A percentile compares a stretch with the other conserved stretches of the same genome.
Evolutionary conservation across 2,888 invertebrate species (phyloP).

Genomic region (Lampropteryx suffumata): DNA sequence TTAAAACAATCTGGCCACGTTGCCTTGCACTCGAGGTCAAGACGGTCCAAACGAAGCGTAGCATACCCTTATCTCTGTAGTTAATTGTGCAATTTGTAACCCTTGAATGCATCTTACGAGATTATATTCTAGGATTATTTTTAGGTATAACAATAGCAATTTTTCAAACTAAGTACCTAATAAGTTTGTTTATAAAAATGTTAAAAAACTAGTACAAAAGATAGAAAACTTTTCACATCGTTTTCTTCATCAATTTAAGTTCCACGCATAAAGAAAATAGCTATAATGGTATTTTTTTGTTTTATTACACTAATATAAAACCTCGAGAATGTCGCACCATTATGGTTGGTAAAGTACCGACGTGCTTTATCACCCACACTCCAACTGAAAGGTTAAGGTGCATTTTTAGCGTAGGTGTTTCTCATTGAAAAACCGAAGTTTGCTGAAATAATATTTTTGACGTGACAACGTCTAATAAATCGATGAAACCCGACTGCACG

Average conservation of each 20-base stretch:
- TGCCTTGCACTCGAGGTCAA: constrained; percentile 1
- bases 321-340: background rate
- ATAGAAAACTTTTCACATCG: too few species aligned
- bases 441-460: too few species aligned
- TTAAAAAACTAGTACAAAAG: too few species aligned
- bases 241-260: too few species aligned
- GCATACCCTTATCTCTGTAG: constrained; percentile 3
- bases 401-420: background rate
- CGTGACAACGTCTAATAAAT: too few species aligned
- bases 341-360: background rate
- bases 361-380: constrained; percentile 1
- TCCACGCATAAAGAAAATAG: background rate
- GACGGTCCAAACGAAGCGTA: background rate
- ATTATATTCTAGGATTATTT: background rate
- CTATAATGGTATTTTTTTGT: background rate
- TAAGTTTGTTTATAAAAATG: too few species aligned
- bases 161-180: too few species aligned
- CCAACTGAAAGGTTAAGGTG: background rate
- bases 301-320: background rate
- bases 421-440: background rate
- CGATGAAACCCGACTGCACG: too few species aligned
- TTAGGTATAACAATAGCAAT: too few species aligned
- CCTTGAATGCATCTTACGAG: constrained; percentile 1
- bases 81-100: constrained; percentile 6
- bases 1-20: too few species aligned